Base-by-base conservation (phyloP, 1,140 invertebrate species). In the Dolichoris vasculosae region DNA sequence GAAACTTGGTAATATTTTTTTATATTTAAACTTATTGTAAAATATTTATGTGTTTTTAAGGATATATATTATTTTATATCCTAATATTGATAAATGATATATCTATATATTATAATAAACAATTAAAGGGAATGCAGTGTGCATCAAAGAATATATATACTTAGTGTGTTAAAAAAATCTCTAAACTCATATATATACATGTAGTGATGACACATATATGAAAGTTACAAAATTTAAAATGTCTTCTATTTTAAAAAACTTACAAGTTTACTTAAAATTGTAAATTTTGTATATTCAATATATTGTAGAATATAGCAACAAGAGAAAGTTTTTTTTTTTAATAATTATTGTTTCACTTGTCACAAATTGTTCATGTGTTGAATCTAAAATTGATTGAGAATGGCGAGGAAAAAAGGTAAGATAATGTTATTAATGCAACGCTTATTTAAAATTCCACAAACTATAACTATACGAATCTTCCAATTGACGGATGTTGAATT, bases 401-500 rank as follows among this genome's bases (percentile, higher is more conserved):
- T 43, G 20, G 9, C 9, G 8, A 23, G 26, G 26, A 43, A 48
- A 78, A 59, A 17, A 11, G n/a, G 8, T 20, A 13, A 67, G 17
- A n/a, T 76, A 32, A 59, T 46, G 55, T 32, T 46, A 76, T 76
- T 43, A 73, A 35, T 30, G 26, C 26, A 40, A 64, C 55, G 38
- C 40, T 83, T 32, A 76, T 83, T 83, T 63, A 32, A 71, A 83
- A 83, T 83, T 83, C 40, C n/a, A 46, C 40, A 17, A 11, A 0
- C 0, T 59, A 30, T 82, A n/a, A 43, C 46, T 30, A 20, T 48
- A 67, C 17, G 48, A 67, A 83, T 83, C n/a, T 77, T 55, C 73
- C 20, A 6, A 40, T 59, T 77, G 82, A 77, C 30, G 40, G 73
- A 77, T 59, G 59, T 51, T 76, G 38, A 64, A 43, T 77, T 67